Evolutionary conservation across 1,140 invertebrate genomes (phyloP).

Genomic region (Diorhabda elongata): DNA sequence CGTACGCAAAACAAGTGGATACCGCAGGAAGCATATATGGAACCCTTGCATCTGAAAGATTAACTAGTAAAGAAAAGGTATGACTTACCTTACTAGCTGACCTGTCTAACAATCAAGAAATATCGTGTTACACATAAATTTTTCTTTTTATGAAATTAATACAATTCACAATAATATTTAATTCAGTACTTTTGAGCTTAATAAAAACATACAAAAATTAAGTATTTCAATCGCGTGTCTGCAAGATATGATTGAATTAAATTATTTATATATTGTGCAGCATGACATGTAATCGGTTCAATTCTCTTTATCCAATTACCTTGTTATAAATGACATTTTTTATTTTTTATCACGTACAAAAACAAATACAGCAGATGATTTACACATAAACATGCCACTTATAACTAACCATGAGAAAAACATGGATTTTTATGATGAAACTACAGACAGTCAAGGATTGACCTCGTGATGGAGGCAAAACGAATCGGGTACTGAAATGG

Average conservation of each 20-base stretch:
- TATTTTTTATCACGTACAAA: conserved; percentile 3
- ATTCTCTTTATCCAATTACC: background rate
- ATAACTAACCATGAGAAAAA: conserved; percentile 4
- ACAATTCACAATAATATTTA: too few relatives aligned
- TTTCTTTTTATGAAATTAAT: too few relatives aligned
- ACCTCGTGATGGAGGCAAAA: background rate
- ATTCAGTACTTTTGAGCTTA: too few relatives aligned
- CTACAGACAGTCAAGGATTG: conserved; percentile 6
- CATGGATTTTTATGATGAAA: background rate
- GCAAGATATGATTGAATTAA: too few relatives aligned
- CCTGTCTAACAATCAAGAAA: background rate
- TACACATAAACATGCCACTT: conserved; percentile 4
- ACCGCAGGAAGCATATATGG: conserved; percentile 54
- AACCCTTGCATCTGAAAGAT: conserved; percentile 43
- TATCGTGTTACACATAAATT: too few relatives aligned
- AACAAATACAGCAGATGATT: conserved; percentile 6
- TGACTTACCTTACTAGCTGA: too few relatives aligned
- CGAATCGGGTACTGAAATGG: background rate
- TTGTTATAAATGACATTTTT: background rate
- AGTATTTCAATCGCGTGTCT: too few relatives aligned
- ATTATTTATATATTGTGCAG: too few relatives aligned
- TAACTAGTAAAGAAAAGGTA: conserved; percentile 45
- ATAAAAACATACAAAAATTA: too few relatives aligned
- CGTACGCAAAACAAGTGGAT: conserved; percentile 81
- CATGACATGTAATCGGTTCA: too few relatives aligned